Evolutionary conservation across 2,888 invertebrate species (phyloP).

Genomic region (Stenurella melanura): DNA sequence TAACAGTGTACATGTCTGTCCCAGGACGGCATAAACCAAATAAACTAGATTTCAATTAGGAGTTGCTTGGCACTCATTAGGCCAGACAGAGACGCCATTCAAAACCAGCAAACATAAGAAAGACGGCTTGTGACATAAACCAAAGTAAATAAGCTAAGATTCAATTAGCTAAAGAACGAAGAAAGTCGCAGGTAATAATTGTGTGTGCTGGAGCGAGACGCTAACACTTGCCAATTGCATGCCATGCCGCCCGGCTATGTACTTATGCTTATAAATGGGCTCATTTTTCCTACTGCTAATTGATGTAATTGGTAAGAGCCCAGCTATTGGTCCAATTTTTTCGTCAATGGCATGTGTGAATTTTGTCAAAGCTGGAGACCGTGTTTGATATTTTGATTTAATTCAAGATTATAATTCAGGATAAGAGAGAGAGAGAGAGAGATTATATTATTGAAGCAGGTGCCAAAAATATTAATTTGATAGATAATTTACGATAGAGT

Average conservation of each 20-base stretch:
- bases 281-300: conserved; percentile 62
- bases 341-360: background rate
- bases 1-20: conserved; percentile 56
- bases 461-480: too few species aligned
- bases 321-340: background rate
- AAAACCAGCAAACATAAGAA: conserved; percentile 28
- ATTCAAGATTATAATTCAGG: background rate
- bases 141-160: conserved; percentile 25
- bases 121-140: conserved; percentile 26
- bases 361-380: background rate
- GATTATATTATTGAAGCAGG: too few species aligned
- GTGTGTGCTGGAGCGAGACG: conserved; percentile 10
- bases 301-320: conserved; percentile 45
- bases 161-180: conserved; percentile 30
- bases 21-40: conserved; percentile 56
- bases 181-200: conserved; percentile 23
- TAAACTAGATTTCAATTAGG: conserved; percentile 56
- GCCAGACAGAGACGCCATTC: conserved; percentile 31
- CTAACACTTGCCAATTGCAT: conserved; percentile 56
- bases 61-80: conserved; percentile 37
- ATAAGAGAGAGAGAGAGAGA: too few species aligned
- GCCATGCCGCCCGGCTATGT: conserved; percentile 59
- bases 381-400: background rate
- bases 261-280: conserved; percentile 59
- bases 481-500: too few species aligned